Conservation (phyloP, 2,888 invertebrate genomes). For the Acrobasis consociella region DNA sequence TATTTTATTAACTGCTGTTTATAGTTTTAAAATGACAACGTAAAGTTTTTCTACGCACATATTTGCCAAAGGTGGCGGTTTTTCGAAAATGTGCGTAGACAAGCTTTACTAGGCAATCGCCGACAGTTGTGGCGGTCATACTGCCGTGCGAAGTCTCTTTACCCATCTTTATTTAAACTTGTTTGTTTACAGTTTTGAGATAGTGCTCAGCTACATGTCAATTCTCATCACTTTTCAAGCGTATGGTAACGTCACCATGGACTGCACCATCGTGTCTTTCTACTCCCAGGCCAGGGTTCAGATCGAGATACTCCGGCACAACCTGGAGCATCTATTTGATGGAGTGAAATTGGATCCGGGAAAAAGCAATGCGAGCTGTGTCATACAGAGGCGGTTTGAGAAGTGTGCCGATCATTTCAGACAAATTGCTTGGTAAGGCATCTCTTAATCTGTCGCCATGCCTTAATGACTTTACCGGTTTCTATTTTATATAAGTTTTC, state of each 20-base stretch:
- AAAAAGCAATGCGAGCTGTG: conserved; percentile 29
- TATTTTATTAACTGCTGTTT: too few relatives aligned
- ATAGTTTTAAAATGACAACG: too few relatives aligned
- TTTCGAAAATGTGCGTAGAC: too few relatives aligned
- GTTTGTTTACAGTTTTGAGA: conserved; percentile 55
- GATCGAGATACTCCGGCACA: conserved; percentile 57
- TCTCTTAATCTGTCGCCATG: too few relatives aligned
- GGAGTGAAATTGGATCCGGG: conserved; percentile 25
- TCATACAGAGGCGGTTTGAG: conserved; percentile 50
- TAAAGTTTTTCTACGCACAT: too few relatives aligned
- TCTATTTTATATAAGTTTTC: too few relatives aligned
- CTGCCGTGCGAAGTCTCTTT: too few relatives aligned
- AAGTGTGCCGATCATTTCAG: conserved; percentile 57
- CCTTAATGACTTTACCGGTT: too few relatives aligned
- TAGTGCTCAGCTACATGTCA: conserved; percentile 53
- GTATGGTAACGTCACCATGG: conserved; percentile 64
- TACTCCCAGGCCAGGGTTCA: conserved; percentile 63
- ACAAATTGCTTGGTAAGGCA: conserved; percentile 53
- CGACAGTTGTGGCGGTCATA: too few relatives aligned
- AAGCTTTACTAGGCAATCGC: too few relatives aligned
- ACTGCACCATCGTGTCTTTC: conserved; percentile 65
- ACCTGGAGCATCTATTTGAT: conserved; percentile 56
- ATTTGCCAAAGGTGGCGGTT: too few relatives aligned
- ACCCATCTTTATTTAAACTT: too few relatives aligned
- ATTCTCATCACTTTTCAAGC: conserved; percentile 58